Conservation (phyloP, 1,140 invertebrate species). For the Tetragnatha versicolor region DNA sequence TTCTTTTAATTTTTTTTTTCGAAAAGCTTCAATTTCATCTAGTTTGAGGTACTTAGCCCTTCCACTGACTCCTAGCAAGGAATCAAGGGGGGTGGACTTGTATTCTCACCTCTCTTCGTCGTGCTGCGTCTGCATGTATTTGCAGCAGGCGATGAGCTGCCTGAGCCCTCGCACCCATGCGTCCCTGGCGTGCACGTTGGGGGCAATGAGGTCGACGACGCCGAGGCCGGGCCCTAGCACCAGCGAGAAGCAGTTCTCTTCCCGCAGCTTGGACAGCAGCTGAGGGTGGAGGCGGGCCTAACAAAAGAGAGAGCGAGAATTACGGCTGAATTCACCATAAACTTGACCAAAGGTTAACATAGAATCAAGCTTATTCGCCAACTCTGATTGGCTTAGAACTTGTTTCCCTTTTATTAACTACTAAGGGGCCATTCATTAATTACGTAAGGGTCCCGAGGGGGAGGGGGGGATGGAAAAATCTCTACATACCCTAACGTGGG, state of each 20-base stretch:
- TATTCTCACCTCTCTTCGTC: constrained; percentile 31
- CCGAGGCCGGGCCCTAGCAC: constrained; percentile 61
- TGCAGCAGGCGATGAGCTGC: constrained; percentile 61
- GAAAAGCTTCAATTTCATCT: neutral
- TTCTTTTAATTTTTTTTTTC: neutral
- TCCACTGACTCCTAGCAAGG: neutral
- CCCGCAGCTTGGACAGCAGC: constrained; percentile 60
- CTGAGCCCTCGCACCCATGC: constrained; percentile 67
- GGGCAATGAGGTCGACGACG: constrained; percentile 61
- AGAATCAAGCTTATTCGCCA: no score
- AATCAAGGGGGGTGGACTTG: neutral
- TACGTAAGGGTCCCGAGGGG: no score
- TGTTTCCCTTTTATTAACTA: no score
- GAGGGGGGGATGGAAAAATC: no score
- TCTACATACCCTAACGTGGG: no score
- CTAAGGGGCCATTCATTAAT: no score
- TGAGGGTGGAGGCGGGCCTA: constrained; percentile 43
- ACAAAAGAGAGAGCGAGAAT: neutral
- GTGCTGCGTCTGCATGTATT: constrained; percentile 54
- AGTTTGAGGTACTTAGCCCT: neutral
- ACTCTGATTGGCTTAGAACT: no score
- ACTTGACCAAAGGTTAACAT: no score
- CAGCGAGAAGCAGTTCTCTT: constrained; percentile 67
- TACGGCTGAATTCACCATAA: constrained; percentile 57
- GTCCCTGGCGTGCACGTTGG: constrained; percentile 63